Evolutionary conservation across 1,140 invertebrate species (phyloP).

Genomic region (Nautilus pompilius): DNA sequence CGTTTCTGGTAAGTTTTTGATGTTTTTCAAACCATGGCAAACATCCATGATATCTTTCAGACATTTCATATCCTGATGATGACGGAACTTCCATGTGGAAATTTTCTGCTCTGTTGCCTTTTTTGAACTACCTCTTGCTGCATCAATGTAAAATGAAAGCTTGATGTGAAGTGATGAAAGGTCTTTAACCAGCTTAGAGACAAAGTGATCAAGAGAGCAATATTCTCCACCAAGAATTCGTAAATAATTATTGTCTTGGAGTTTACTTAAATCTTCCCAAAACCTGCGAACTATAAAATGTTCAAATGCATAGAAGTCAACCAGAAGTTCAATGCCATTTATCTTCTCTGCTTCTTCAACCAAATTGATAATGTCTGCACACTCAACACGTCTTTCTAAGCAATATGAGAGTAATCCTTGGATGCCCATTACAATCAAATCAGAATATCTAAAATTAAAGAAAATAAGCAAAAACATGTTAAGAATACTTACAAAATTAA

Average conservation of each 20-base stretch:
- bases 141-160: conserved; percentile 44
- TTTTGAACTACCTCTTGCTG: conserved; percentile 34
- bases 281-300: conserved; percentile 33
- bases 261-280: conserved; percentile 25
- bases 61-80: conserved; percentile 27
- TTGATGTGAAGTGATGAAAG: conserved; percentile 32
- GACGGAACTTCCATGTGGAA: conserved; percentile 37
- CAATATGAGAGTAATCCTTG: conserved; percentile 32
- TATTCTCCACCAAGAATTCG: conserved; percentile 44
- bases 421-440: too few species aligned
- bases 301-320: conserved; percentile 44
- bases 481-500: too few species aligned
- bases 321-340: conserved; percentile 42
- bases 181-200: conserved; percentile 37
- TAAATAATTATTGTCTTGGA: conserved; percentile 35
- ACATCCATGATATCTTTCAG: conserved; percentile 34
- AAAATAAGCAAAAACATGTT: too few species aligned
- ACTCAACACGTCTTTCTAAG: conserved; percentile 22
- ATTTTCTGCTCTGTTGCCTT: conserved; percentile 32
- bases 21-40: conserved; percentile 18
- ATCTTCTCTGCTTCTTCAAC: conserved; percentile 29
- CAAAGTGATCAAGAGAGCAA: conserved; percentile 25
- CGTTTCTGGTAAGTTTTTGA: conserved; percentile 21
- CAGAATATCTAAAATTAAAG: too few species aligned
- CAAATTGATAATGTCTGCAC: conserved; percentile 33